A percentile compares a stretch with the other conserved stretches of the same genome.
Conservation (phyloP, 1,140 invertebrate genomes). For the Wiebesia pumilae region DNA sequence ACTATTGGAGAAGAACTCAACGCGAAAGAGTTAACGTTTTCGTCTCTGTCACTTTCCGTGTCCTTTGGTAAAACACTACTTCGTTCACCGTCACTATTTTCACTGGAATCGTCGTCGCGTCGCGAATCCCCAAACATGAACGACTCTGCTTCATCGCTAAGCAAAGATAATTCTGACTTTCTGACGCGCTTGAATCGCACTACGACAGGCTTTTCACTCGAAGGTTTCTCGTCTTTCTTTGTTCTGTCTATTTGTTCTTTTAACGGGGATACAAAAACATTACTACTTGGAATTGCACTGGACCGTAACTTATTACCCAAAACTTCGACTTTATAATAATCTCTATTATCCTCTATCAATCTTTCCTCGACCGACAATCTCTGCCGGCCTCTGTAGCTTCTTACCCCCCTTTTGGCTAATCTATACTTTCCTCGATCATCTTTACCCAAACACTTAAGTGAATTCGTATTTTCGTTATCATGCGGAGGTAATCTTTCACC, state of each 20-base stretch:
- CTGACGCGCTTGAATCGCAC: conserved; percentile 84
- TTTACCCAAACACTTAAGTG: conserved; percentile 27
- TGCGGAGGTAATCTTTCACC: conserved; percentile 23
- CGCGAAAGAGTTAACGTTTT: conserved; percentile 46
- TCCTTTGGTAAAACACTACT: conserved; percentile 71
- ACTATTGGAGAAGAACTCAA: conserved; percentile 59
- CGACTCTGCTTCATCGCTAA: conserved; percentile 88
- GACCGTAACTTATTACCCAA: conserved; percentile 82
- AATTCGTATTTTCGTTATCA: conserved; percentile 46
- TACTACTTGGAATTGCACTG: conserved; percentile 68
- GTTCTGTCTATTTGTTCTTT: conserved; percentile 56
- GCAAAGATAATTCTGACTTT: conserved; percentile 81
- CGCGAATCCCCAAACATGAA: conserved; percentile 85
- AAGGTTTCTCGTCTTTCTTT: conserved; percentile 70
- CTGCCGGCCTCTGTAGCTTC: conserved; percentile 68
- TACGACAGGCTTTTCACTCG: conserved; percentile 77
- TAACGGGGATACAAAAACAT: conserved; percentile 48
- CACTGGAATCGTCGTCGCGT: conserved; percentile 77
- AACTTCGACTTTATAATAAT: conserved; percentile 85
- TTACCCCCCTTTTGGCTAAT: conserved; percentile 61
- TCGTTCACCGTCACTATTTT: conserved; percentile 71
- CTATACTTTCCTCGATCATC: conserved; percentile 53
- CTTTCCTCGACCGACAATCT: conserved; percentile 77
- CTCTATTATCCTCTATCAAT: conserved; percentile 78
- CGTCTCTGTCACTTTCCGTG: conserved; percentile 69